Evolutionary conservation across 2,797 vertebrate genomes (phyloP).

Genomic region (Urosaurus nigricauda): DNA sequence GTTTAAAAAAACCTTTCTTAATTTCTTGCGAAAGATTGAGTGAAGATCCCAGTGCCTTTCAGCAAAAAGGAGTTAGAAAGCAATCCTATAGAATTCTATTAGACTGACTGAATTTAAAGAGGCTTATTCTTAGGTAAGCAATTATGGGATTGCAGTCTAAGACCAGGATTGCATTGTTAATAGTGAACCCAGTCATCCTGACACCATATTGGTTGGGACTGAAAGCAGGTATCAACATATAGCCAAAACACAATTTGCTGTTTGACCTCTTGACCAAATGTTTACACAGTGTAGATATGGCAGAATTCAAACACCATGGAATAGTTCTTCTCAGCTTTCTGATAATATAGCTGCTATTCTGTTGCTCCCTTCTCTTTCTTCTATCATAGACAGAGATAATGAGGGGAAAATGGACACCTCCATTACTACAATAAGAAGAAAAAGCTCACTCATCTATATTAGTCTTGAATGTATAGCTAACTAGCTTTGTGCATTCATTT

Average conservation of each 20-base stretch:
- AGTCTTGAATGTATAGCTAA: too few species aligned
- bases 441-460: neutral
- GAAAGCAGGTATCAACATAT: neutral
- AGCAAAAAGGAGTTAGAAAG: neutral
- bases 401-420: neutral
- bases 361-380: neutral
- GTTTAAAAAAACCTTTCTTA: neutral
- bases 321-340: neutral
- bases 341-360: neutral
- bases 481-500: neutral
- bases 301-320: neutral
- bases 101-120: neutral
- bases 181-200: neutral
- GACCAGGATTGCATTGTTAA: neutral
- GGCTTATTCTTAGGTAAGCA: neutral
- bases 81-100: neutral
- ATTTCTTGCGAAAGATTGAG: neutral
- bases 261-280: neutral
- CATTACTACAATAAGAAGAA: neutral
- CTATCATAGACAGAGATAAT: neutral
- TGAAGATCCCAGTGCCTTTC: neutral
- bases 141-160: too few species aligned
- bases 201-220: neutral
- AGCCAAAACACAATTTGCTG: neutral
- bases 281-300: neutral